Evolutionary conservation across 2,113 vertebrate species (phyloP).

Genomic region (Rhinogobius similis): DNA sequence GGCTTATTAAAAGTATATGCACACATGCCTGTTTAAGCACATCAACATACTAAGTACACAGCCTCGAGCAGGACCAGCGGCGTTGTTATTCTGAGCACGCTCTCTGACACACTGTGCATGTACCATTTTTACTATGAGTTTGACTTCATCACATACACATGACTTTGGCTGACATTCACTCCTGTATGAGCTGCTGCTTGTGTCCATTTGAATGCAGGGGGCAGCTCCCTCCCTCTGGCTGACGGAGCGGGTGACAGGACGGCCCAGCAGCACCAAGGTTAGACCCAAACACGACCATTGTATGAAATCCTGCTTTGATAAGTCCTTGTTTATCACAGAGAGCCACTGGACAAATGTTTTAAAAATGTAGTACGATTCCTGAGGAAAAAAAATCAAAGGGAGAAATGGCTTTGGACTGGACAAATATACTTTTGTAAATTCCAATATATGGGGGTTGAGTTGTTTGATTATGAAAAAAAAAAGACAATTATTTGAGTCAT

Average conservation of each 20-base stretch:
- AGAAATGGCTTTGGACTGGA: too few species aligned
- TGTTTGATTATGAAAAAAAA: too few species aligned
- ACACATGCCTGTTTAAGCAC: neutral
- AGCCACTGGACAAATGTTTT: neutral
- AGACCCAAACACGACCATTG: slow-evolving; percentile 54
- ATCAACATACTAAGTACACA: slow-evolving; percentile 2
- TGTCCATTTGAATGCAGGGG: slow-evolving; percentile 46
- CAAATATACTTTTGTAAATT: too few species aligned
- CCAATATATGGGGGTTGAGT: too few species aligned
- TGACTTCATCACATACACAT: slow-evolving; percentile 8
- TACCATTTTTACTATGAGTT: neutral
- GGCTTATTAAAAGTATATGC: neutral
- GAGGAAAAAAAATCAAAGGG: too few species aligned
- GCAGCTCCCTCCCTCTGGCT: slow-evolving; percentile 35
- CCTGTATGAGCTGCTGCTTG: slow-evolving; percentile 4
- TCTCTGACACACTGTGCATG: neutral
- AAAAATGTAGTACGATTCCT: too few species aligned
- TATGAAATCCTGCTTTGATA: slow-evolving; percentile 52
- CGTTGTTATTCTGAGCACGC: neutral
- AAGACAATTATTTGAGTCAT: too few species aligned
- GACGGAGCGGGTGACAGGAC: slow-evolving; percentile 59
- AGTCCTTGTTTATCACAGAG: slow-evolving; percentile 32
- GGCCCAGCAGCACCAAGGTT: slow-evolving; percentile 66
- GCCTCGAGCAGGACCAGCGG: neutral
- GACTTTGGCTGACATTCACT: slow-evolving; percentile 40